A percentile compares a stretch with the other conserved stretches of the same genome.
Conservation (phyloP, 1,140 invertebrate genomes). For the Philotrypesis tridentata region DNA sequence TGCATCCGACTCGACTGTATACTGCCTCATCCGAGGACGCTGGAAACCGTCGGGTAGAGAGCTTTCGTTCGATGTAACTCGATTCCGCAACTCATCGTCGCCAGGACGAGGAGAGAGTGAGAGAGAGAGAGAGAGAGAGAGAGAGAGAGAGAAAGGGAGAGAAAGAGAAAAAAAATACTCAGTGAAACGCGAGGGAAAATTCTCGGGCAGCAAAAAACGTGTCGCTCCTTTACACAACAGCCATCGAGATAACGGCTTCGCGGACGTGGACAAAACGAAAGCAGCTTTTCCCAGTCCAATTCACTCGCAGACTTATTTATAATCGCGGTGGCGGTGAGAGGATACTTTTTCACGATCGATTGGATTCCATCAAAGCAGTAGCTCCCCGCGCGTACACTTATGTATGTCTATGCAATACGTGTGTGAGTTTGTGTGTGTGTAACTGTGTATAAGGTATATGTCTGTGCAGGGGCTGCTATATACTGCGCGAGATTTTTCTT, state of each 20-base stretch:
- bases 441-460: no score
- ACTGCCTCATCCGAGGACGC: no score
- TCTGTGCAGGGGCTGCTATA: background rate
- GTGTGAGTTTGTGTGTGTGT: no score
- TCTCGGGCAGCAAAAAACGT: background rate
- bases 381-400: background rate
- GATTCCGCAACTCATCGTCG: no score
- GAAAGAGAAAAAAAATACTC: background rate
- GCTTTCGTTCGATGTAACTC: no score
- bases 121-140: no score
- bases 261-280: background rate
- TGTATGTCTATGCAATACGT: background rate
- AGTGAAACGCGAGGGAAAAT: background rate
- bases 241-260: background rate
- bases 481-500: background rate
- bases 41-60: no score
- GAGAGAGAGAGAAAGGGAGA: no score
- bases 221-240: background rate
- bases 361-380: background rate
- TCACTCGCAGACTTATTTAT: constrained; percentile 13
- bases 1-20: no score
- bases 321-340: background rate
- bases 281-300: background rate
- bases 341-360: constrained; percentile 2
- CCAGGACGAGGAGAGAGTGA: no score